phyloP scores from a whole-genome alignment of 2,113 vertebrate species.

The Riparia riparia region DNA sequence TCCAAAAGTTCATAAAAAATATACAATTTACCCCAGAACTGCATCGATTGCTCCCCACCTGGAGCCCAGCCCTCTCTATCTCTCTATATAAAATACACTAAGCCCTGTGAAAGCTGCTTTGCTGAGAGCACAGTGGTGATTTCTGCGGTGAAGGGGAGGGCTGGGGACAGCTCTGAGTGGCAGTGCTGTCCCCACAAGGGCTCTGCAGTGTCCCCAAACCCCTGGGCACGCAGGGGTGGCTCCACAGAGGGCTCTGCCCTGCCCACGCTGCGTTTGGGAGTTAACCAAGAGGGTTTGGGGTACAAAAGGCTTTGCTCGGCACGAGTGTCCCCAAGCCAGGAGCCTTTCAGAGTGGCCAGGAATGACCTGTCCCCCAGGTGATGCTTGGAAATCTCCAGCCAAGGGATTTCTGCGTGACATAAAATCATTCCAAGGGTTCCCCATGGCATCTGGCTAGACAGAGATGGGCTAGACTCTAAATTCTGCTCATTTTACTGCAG shows the following conservation, averaged over 20 bases:
- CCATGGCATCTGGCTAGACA: not conserved
- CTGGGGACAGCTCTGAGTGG: not conserved
- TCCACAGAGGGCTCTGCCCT: not conserved
- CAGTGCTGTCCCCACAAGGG: not conserved
- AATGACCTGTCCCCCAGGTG: not conserved
- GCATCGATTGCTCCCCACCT: constrained; percentile 12
- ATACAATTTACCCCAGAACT: constrained; percentile 70
- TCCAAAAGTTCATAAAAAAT: constrained; percentile 77
- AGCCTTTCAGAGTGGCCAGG: not conserved
- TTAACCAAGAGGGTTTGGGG: not conserved
- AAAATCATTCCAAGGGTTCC: not conserved
- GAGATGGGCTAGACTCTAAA: not conserved
- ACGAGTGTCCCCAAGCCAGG: not conserved
- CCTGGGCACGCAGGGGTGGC: not conserved
- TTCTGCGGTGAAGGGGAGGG: constrained; percentile 8
- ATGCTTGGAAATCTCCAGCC: not conserved
- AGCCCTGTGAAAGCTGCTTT: constrained; percentile 67
- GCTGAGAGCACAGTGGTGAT: constrained; percentile 70
- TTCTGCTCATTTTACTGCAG: not conserved
- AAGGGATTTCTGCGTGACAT: not conserved
- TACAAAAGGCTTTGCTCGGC: not conserved
- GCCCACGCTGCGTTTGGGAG: not conserved
- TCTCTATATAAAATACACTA: constrained; percentile 66
- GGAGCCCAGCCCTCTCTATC: constrained; percentile 37
- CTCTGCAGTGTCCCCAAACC: not conserved